A percentile compares a stretch with the other conserved stretches of the same genome.
These are phyloP conservation scores for Pluvianellus socialis DNA, from an alignment of 2,113 vertebrate genomes.

Conservation along the genomic window DNA sequence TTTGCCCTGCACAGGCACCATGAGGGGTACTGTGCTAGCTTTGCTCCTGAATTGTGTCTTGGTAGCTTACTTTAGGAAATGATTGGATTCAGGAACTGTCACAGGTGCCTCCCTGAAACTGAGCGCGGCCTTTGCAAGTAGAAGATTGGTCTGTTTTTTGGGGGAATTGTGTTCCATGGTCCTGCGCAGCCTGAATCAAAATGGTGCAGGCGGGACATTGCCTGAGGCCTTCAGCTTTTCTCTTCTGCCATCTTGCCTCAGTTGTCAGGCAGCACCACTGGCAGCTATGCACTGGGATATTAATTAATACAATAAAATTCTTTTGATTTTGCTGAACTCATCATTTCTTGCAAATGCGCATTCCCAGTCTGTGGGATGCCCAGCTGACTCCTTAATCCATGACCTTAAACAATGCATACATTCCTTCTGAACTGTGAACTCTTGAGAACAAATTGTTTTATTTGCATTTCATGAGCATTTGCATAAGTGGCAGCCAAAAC, in stretches of 20 bases:
- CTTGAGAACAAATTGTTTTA: not conserved
- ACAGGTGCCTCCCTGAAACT: not conserved
- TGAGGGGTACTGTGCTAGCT: not conserved
- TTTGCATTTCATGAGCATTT: not conserved
- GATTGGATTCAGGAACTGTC: not conserved
- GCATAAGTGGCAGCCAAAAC: not conserved
- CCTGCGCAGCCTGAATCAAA: not conserved
- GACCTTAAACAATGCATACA: not conserved
- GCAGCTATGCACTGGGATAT: not conserved
- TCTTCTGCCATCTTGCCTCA: not conserved
- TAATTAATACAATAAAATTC: not conserved
- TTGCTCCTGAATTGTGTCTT: not conserved
- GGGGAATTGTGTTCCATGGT: not conserved
- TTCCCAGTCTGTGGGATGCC: not conserved
- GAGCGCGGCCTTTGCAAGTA: not conserved
- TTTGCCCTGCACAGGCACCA: rapidly evolving
- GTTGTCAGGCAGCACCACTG: not conserved
- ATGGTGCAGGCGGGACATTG: not conserved
- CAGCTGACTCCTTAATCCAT: not conserved
- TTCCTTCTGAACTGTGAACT: not conserved
- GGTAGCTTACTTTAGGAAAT: not conserved
- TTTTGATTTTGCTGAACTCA: not conserved
- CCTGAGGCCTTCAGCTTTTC: not conserved
- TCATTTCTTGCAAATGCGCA: not conserved
- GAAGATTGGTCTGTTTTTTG: not conserved